Percentiles rank a stretch among this genome's conserved stretches.
Conservation (phyloP, 2,113 vertebrate species). For the Amphilophus citrinellus region DNA sequence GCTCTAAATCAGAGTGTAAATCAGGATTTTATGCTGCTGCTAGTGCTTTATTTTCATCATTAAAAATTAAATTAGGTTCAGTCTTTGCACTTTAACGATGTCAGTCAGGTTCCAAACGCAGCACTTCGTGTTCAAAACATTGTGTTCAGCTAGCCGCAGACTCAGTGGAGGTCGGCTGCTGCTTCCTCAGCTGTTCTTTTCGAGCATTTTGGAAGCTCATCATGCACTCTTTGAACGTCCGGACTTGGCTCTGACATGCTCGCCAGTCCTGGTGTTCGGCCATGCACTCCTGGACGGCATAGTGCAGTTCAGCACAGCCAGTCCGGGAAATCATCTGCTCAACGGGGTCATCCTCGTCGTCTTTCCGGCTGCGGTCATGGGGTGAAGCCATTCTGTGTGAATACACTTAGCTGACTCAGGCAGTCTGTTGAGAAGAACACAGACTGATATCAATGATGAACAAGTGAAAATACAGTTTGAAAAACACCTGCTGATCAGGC, state of each 20-base stretch:
- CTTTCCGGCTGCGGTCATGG: conserved; percentile 81
- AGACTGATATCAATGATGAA: neutral
- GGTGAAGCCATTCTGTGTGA: conserved; percentile 81
- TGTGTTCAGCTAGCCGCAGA: conserved; percentile 45
- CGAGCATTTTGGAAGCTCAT: conserved; percentile 76
- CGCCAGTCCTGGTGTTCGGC: conserved; percentile 92
- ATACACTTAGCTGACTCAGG: neutral
- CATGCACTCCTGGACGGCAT: conserved; percentile 93
- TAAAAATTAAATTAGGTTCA: neutral
- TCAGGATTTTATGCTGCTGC: neutral
- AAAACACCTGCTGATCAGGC: neutral
- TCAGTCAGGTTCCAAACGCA: neutral
- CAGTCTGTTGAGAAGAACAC: conserved; percentile 2
- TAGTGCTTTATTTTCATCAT: conserved; percentile 23
- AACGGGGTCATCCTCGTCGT: conserved; percentile 86
- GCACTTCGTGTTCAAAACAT: neutral
- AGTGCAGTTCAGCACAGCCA: conserved; percentile 87
- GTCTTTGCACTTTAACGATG: neutral
- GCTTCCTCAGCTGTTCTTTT: conserved; percentile 71
- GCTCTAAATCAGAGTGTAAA: neutral
- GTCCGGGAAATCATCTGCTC: conserved; percentile 87
- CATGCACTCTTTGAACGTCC: conserved; percentile 91
- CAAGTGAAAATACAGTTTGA: neutral
- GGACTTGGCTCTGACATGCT: conserved; percentile 86
- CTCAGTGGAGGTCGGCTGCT: conserved; percentile 20